Conservation (phyloP, 1,140 invertebrate species). For the Cotesia chilonis region DNA sequence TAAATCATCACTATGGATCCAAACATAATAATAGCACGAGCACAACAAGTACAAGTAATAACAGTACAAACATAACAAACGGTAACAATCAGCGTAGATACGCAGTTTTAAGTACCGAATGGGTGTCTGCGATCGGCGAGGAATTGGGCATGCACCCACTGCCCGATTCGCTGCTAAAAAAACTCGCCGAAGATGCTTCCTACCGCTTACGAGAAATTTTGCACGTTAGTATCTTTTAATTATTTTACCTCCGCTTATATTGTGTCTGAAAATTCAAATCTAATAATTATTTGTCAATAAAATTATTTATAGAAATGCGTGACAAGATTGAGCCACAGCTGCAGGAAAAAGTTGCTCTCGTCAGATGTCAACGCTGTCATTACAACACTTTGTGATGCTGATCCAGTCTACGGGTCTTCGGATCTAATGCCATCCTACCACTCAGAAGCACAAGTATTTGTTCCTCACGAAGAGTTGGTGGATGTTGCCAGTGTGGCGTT, state of each 20-base stretch:
- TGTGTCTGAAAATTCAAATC: not conserved
- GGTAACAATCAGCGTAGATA: constrained; percentile 57
- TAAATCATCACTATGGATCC: no score
- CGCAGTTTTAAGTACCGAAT: constrained; percentile 60
- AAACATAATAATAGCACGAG: constrained; percentile 51
- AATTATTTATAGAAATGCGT: constrained; percentile 57
- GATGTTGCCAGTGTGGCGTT: constrained; percentile 55
- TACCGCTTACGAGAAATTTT: constrained; percentile 63
- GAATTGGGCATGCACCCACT: constrained; percentile 61
- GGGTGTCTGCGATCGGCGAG: constrained; percentile 62
- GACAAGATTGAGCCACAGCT: constrained; percentile 61
- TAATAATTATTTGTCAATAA: not conserved
- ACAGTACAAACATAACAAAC: constrained; percentile 50
- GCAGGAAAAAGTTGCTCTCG: constrained; percentile 55
- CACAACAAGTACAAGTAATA: constrained; percentile 51
- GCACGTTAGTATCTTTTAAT: constrained; percentile 47
- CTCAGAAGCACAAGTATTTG: constrained; percentile 59
- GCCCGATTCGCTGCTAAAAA: constrained; percentile 55
- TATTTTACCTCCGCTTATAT: constrained; percentile 1
- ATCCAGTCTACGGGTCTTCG: constrained; percentile 59
- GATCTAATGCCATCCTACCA: constrained; percentile 59
- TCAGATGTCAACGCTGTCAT: constrained; percentile 61
- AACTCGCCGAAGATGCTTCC: constrained; percentile 62
- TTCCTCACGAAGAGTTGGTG: constrained; percentile 56
- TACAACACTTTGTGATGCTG: constrained; percentile 58